Percentiles rank a stretch among this genome's conserved stretches.
Conservation (phyloP, 2,888 invertebrate species). For the Hofmannophila pseudospretella region DNA sequence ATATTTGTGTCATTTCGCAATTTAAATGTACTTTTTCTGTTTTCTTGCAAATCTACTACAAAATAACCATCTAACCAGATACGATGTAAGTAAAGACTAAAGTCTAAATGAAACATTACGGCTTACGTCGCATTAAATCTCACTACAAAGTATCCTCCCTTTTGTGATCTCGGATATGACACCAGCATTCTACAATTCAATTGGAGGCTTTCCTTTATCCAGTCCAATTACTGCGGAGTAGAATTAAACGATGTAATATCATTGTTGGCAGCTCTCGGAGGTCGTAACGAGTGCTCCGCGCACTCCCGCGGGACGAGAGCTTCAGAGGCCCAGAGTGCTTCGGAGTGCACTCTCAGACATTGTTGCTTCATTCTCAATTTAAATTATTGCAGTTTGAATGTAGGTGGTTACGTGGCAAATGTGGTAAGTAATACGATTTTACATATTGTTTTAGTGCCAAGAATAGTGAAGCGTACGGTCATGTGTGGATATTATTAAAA, state of each 20-base stretch:
- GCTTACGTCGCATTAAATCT: not conserved
- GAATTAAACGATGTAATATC: constrained; percentile 39
- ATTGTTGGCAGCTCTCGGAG: constrained; percentile 38
- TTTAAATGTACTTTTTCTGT: too few relatives aligned
- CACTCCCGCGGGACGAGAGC: constrained; percentile 11
- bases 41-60: too few relatives aligned
- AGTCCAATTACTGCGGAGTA: constrained; percentile 36
- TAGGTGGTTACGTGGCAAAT: not conserved
- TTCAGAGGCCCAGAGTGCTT: too few relatives aligned
- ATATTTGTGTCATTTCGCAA: too few relatives aligned
- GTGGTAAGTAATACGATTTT: not conserved
- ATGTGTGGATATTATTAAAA: too few relatives aligned
- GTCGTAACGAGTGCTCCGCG: constrained; percentile 33
- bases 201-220: constrained; percentile 29
- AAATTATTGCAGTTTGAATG: constrained; percentile 15
- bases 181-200: constrained; percentile 17
- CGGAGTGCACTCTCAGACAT: too few relatives aligned
- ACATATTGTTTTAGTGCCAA: too few relatives aligned
- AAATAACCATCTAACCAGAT: too few relatives aligned
- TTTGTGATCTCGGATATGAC: constrained; percentile 10
- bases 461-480: too few relatives aligned
- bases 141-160: not conserved
- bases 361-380: constrained; percentile 41
- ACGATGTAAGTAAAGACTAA: too few relatives aligned
- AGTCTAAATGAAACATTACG: too few relatives aligned